Conservation (phyloP, 2,113 vertebrate species). For the Ochotona princeps region DNA sequence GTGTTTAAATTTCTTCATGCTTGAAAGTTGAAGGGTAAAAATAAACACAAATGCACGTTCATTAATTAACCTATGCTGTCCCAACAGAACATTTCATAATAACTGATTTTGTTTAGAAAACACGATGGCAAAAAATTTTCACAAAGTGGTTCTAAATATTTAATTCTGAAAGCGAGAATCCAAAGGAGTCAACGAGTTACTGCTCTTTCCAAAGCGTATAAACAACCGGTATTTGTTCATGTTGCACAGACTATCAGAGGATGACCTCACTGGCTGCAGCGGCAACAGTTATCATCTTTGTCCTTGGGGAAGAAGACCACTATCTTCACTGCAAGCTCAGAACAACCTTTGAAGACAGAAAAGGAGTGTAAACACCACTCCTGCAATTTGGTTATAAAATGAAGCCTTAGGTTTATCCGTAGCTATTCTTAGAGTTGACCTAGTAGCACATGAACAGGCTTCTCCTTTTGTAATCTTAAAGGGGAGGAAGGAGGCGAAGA, state of each 20-base stretch:
- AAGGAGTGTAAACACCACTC: not conserved
- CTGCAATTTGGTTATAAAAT: conserved; percentile 8
- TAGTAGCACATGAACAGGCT: not conserved
- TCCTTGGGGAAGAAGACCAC: not conserved
- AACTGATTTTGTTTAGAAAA: conserved; percentile 5
- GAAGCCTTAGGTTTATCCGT: not conserved
- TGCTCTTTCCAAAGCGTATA: not conserved
- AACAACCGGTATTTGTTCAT: not conserved
- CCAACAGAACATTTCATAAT: not conserved
- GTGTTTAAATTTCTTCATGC: not conserved
- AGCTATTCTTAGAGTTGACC: not conserved
- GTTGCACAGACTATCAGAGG: not conserved
- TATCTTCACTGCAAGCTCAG: conserved; percentile 11
- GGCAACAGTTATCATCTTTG: not conserved
- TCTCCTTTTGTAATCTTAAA: not conserved
- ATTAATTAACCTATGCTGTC: not conserved
- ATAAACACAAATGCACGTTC: not conserved
- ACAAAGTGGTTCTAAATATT: not conserved
- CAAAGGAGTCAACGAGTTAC: not conserved
- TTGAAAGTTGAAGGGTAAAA: not conserved
- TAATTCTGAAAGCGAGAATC: conserved; percentile 19
- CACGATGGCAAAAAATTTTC: not conserved
- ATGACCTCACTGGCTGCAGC: not conserved
- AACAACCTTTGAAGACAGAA: not conserved
- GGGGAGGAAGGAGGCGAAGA: not conserved